Conservation (phyloP, 2,888 invertebrate genomes). For the Nebria salina region DNA sequence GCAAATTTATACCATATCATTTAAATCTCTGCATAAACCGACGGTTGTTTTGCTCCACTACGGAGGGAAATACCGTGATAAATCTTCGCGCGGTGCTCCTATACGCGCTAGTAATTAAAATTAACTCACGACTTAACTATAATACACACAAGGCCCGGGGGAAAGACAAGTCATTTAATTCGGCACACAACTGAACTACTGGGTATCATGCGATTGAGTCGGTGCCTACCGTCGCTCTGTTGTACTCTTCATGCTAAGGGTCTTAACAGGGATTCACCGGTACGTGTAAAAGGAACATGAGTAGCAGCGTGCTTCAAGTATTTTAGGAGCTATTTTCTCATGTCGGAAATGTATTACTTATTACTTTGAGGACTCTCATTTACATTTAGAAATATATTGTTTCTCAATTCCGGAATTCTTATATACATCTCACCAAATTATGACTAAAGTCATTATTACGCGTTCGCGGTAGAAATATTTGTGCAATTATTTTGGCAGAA, state of each 20-base stretch:
- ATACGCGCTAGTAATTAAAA: slow-evolving; percentile 19
- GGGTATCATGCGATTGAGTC: background rate
- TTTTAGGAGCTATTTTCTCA: background rate
- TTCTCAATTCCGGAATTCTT: no score
- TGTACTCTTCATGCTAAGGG: no score
- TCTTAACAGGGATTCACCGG: no score
- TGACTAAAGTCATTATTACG: no score
- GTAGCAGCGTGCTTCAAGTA: background rate
- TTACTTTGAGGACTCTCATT: no score
- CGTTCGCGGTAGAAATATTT: no score
- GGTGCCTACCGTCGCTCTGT: background rate
- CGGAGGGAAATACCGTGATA: slow-evolving; percentile 12
- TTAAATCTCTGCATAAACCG: slow-evolving; percentile 20
- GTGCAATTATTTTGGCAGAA: no score
- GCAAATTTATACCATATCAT: slow-evolving; percentile 25
- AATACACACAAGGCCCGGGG: background rate
- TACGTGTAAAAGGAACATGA: background rate
- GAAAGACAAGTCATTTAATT: background rate
- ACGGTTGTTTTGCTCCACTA: background rate
- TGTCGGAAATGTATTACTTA: background rate
- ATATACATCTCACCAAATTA: no score
- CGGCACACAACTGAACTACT: background rate
- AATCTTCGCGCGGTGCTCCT: slow-evolving; percentile 3
- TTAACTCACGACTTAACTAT: slow-evolving; percentile 20
- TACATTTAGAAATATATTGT: no score